phyloP scores from a whole-genome alignment of 2,797 vertebrate genomes.

The Acipenser ruthenus region DNA sequence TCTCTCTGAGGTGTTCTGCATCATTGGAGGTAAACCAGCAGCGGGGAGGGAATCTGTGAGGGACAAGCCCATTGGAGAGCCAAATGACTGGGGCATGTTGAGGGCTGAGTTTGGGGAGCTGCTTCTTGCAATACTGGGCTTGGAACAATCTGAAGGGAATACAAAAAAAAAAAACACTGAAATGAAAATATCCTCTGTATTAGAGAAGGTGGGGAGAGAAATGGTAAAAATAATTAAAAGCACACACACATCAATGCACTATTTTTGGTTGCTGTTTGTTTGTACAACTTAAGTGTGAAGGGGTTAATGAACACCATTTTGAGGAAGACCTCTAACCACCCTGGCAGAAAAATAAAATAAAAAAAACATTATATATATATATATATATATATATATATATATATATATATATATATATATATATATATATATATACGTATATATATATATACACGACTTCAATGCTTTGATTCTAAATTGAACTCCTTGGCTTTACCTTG shows the following conservation, averaged over 20 bases:
- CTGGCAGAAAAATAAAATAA: no score
- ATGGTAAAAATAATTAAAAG: slow-evolving; percentile 37
- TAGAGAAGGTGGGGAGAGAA: slow-evolving; percentile 38
- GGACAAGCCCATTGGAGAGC: slow-evolving; percentile 64
- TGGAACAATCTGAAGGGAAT: slow-evolving; percentile 74
- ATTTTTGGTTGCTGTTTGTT: no score
- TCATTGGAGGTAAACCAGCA: slow-evolving; percentile 42
- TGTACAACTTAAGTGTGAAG: no score
- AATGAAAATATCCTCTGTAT: slow-evolving; percentile 31
- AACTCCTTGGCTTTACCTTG: no score
- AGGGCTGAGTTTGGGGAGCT: slow-evolving; percentile 57
- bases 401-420: no score
- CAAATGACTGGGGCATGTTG: slow-evolving; percentile 96
- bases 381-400: no score
- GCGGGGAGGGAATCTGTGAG: slow-evolving; percentile 61
- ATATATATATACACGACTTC: no score
- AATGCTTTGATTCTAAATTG: no score
- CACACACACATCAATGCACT: slow-evolving; percentile 3
- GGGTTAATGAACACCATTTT: no score
- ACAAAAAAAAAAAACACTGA: slow-evolving; percentile 18
- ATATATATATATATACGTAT: no score
- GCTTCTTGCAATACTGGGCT: slow-evolving; percentile 65
- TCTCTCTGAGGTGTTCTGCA: slow-evolving; percentile 44
- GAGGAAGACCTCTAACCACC: no score
- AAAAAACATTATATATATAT: no score